Evolutionary conservation across 2,888 invertebrate species (phyloP).

Genomic region (Catocala fraxini): DNA sequence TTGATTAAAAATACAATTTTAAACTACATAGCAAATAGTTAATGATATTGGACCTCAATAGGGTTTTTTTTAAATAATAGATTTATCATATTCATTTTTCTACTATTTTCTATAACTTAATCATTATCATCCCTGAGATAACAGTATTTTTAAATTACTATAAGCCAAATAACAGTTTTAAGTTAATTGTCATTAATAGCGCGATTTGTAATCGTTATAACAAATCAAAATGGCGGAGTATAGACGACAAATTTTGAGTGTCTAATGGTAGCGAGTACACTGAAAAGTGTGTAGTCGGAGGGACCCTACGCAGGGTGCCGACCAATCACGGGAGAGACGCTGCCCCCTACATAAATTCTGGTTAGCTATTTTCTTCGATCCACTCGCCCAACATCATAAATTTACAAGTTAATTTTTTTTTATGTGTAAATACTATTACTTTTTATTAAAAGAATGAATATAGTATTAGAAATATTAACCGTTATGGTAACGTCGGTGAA

Average conservation of each 20-base stretch:
- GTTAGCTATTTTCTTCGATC: slow-evolving; percentile 27
- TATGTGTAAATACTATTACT: slow-evolving; percentile 1
- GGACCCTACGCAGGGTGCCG: slow-evolving; percentile 55
- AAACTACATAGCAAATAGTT: no score
- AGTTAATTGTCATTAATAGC: slow-evolving; percentile 7
- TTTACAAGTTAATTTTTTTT: slow-evolving; percentile 15
- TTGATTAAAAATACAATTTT: no score
- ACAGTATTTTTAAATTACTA: no score
- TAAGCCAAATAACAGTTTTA: slow-evolving; percentile 3
- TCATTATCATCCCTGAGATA: no score
- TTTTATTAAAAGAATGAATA: slow-evolving; percentile 7
- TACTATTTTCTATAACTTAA: no score
- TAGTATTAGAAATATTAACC: slow-evolving; percentile 8
- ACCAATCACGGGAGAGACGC: slow-evolving; percentile 50
- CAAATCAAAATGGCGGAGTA: slow-evolving; percentile 65
- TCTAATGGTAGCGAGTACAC: slow-evolving; percentile 46
- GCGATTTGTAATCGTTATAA: slow-evolving; percentile 32
- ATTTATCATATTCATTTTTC: no score
- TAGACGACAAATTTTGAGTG: slow-evolving; percentile 48
- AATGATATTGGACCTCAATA: no score
- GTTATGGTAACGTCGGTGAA: slow-evolving; percentile 16
- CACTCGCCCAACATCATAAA: slow-evolving; percentile 14
- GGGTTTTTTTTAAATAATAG: no score
- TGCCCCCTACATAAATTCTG: slow-evolving; percentile 22
- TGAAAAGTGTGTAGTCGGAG: slow-evolving; percentile 43